Conservation (phyloP, 1,140 invertebrate genomes). For the Euwallacea similis region DNA sequence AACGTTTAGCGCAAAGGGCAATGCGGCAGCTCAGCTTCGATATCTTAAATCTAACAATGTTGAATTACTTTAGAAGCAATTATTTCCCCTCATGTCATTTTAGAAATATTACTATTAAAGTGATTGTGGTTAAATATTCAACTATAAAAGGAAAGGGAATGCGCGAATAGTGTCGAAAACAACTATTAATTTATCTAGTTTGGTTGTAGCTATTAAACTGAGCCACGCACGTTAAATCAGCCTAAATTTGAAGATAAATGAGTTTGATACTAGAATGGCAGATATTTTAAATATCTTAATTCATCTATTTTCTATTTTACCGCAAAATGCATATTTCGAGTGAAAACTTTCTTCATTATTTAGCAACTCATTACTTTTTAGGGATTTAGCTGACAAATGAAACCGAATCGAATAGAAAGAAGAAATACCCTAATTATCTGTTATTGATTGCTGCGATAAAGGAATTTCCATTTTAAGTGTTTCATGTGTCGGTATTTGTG, state of each 20-base stretch:
- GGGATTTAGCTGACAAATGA: slow-evolving; percentile 13
- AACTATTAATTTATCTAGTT: slow-evolving; percentile 10
- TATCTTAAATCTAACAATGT: too few relatives aligned
- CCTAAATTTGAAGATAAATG: slow-evolving; percentile 4
- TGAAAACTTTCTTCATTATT: not conserved
- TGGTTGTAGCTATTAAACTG: slow-evolving; percentile 5
- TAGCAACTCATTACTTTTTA: not conserved
- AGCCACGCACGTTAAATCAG: not conserved
- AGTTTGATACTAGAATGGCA: not conserved
- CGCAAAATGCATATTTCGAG: too few relatives aligned
- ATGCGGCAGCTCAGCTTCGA: too few relatives aligned
- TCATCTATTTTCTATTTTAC: too few relatives aligned
- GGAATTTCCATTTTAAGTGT: not conserved
- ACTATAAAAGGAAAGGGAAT: not conserved
- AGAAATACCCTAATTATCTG: slow-evolving; percentile 16
- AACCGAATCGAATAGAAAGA: slow-evolving; percentile 7
- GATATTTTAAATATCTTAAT: not conserved
- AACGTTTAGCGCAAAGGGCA: too few relatives aligned
- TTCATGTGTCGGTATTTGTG: too few relatives aligned
- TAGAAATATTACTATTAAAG: too few relatives aligned
- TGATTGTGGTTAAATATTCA: slow-evolving; percentile 1
- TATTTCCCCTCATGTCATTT: too few relatives aligned
- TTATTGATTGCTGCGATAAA: slow-evolving; percentile 11
- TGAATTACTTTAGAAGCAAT: too few relatives aligned
- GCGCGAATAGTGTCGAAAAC: not conserved